Conservation (phyloP, 1,140 invertebrate species). For the Zaprionus tsacasi region DNA sequence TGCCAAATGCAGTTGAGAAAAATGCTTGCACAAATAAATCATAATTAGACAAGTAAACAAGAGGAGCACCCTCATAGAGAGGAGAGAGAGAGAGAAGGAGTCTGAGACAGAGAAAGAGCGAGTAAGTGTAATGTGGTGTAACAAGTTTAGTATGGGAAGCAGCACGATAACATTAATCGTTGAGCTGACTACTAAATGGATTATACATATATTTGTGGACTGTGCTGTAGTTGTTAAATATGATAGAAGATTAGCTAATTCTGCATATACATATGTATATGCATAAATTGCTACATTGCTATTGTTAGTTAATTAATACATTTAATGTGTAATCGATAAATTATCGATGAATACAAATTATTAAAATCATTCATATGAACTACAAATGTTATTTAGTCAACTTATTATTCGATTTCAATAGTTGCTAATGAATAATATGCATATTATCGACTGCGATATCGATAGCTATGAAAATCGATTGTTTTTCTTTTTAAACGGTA, state of each 20-base stretch:
- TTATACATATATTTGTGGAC: background rate
- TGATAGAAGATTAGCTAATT: background rate
- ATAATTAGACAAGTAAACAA: conserved; percentile 78
- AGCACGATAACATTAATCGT: conserved; percentile 51
- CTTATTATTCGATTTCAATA: background rate
- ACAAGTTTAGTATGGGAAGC: background rate
- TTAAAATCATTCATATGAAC: background rate
- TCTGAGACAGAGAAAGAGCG: background rate
- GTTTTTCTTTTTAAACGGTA: background rate
- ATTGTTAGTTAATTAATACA: background rate
- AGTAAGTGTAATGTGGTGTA: conserved; percentile 1
- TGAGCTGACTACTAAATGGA: background rate
- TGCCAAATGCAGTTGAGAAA: conserved; percentile 56
- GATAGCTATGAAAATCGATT: background rate
- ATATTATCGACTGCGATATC: background rate
- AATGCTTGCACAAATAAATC: conserved; percentile 75
- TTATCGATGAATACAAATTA: conserved; percentile 23
- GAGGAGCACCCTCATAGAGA: background rate
- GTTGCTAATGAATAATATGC: too few relatives aligned
- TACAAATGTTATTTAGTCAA: background rate
- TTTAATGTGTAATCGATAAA: background rate
- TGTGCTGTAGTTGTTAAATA: conserved; percentile 28
- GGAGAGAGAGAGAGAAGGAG: background rate
- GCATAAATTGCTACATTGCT: background rate
- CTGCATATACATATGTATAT: background rate